Base-by-base conservation (phyloP, 2,888 invertebrate species). In the Torymus auratus region DNA sequence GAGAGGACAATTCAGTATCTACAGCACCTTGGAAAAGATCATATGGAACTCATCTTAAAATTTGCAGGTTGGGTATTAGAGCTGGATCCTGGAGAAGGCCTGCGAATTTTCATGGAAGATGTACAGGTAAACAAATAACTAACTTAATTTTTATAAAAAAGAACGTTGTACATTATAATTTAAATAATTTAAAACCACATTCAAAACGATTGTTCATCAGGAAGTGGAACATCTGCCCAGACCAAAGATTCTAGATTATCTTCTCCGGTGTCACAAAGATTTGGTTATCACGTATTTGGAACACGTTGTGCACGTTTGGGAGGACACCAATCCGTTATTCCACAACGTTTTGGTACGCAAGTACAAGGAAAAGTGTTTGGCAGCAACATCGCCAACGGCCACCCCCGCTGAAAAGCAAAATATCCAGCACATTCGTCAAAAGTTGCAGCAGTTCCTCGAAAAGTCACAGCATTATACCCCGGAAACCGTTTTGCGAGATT, bases 241-340 rank as follows among this genome's bases (percentile, higher is more conserved):
- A 75, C 95, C 97, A 1, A 94, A 95, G 89, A 95, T 99, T 56
- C 91, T 99, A 56, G 97, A 98, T 87, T 99, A 96, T 90, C 91
- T 99, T 15, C 92, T 96, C n/a, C 93, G 95, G 85, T 95, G 94
- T 83, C 96, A 96, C 88, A 95, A 96, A 83, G 90, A 93, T 15
- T 92, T 97, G 41, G 97, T 98, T 0, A 96, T 98, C 86, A 96
- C 97, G 0, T 99, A 99, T 90, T 91, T 99, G 88, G 99, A 99
- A 89, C 98, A 99, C 89, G 94, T 99, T 0, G 96, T 99, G 50
- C 94, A 95, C 83, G 94, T 94, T 2, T 99, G 99, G 98, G 94
- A 95, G 82, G 99, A 99, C 85, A 93, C 93, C 0, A 96, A 95
- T 88, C 93, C 96, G 0, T 89, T 96, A 68, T 96, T 98, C 87